A percentile compares a stretch with the other conserved stretches of the same genome.
These are phyloP conservation scores for Harpegnathos saltator DNA, from an alignment of 1,140 invertebrate species.

Conservation along the genomic window DNA sequence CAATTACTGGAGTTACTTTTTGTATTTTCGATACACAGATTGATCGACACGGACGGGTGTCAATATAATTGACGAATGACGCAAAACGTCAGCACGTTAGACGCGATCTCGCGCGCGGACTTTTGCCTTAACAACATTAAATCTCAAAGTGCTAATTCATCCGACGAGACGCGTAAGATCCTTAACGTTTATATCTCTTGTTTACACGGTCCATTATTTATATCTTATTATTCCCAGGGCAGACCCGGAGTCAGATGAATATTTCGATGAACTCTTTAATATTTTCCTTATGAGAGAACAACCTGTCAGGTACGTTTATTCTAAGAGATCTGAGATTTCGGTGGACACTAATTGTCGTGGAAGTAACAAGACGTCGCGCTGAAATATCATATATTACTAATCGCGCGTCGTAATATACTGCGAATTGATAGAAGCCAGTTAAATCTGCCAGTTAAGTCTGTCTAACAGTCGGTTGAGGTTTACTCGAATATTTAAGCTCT, in stretches of 20 bases:
- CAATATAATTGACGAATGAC: slow-evolving; percentile 20
- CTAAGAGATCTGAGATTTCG: background rate
- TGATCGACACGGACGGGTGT: background rate
- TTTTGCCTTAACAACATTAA: background rate
- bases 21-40: slow-evolving; percentile 1
- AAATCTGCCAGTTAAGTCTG: slow-evolving; percentile 18
- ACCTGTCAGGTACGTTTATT: slow-evolving; percentile 76
- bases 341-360: slow-evolving; percentile 23
- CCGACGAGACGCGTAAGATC: background rate
- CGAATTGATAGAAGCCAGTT: slow-evolving; percentile 12
- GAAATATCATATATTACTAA: slow-evolving; percentile 16
- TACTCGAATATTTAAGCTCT: background rate
- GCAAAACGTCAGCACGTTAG: slow-evolving; percentile 7
- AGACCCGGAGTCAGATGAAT: slow-evolving; percentile 81
- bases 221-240: slow-evolving; percentile 78
- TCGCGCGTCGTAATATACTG: background rate
- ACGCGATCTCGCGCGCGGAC: background rate
- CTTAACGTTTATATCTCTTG: no score
- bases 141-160: background rate
- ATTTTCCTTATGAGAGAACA: slow-evolving; percentile 77
- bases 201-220: background rate
- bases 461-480: background rate
- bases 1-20: slow-evolving; percentile 11
- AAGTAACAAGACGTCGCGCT: background rate
- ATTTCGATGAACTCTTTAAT: slow-evolving; percentile 84